These are phyloP conservation scores for Busseola fusca DNA, from an alignment of 2,888 invertebrate genomes.

Conservation along the genomic window DNA sequence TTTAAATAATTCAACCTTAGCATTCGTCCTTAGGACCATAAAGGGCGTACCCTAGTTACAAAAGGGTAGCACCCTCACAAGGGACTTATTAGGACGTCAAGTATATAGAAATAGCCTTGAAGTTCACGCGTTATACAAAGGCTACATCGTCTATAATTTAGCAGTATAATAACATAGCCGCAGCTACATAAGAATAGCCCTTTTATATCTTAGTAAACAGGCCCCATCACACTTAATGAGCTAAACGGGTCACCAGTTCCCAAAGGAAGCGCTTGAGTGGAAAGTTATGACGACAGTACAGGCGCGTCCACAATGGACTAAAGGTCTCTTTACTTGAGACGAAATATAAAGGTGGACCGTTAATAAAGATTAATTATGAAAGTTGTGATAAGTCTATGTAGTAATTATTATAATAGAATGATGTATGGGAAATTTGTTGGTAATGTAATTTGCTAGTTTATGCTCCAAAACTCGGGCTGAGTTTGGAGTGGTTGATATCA, in stretches of 20 bases:
- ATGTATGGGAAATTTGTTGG: conserved; percentile 34
- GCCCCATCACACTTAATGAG: conserved; percentile 60
- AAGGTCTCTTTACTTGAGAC: conserved; percentile 52
- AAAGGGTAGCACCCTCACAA: conserved; percentile 28
- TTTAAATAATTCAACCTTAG: conserved; percentile 26
- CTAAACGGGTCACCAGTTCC: conserved; percentile 64
- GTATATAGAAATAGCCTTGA: conserved; percentile 39
- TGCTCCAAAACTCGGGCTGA: conserved; percentile 3
- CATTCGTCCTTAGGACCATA: not conserved
- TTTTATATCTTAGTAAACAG: conserved; percentile 44
- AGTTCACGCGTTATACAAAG: conserved; percentile 2
- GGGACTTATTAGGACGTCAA: conserved; percentile 34
- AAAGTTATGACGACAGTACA: conserved; percentile 42
- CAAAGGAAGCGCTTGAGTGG: conserved; percentile 59
- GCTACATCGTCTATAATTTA: conserved; percentile 26
- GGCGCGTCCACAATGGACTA: conserved; percentile 36
- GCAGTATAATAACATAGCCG: conserved; percentile 6
- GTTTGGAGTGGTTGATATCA: conserved; percentile 18
- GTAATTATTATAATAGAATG: conserved; percentile 23
- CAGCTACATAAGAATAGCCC: conserved; percentile 31
- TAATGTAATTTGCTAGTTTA: conserved; percentile 37
- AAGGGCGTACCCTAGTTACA: conserved; percentile 23
- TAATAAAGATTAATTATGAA: conserved; percentile 62
- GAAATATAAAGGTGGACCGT: conserved; percentile 27
- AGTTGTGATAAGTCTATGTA: conserved; percentile 62